Percentiles rank a stretch among this genome's conserved stretches.
phyloP scores from a whole-genome alignment of 1,140 invertebrate species.

The Pinna nobilis region DNA sequence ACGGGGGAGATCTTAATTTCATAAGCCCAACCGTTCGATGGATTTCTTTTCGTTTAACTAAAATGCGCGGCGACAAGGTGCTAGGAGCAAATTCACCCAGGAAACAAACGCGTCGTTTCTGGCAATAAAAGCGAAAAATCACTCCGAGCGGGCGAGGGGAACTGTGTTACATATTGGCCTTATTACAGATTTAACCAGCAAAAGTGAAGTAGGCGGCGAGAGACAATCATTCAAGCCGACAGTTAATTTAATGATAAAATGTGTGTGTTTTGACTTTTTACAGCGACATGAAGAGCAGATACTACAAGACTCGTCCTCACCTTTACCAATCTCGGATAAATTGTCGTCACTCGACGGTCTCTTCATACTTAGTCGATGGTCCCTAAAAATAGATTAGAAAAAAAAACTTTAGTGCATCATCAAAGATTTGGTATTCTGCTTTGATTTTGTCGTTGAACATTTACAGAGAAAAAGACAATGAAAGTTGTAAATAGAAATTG shows the following conservation, averaged over 20 bases:
- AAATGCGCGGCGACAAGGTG: conserved; percentile 51
- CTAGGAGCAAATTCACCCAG: conserved; percentile 60
- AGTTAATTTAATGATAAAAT: conserved; percentile 34
- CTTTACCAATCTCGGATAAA: conserved; percentile 56
- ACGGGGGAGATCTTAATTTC: conserved; percentile 57
- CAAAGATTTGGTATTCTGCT: neutral
- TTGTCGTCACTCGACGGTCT: conserved; percentile 52
- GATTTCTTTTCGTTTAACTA: conserved; percentile 50
- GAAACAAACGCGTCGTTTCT: conserved; percentile 52
- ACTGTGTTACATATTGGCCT: conserved; percentile 42
- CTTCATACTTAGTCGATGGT: conserved; percentile 59
- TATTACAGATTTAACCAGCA: conserved; percentile 33
- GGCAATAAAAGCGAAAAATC: conserved; percentile 56
- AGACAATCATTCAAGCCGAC: conserved; percentile 47
- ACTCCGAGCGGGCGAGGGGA: conserved; percentile 36
- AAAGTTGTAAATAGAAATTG: too few relatives aligned
- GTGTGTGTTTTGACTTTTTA: conserved; percentile 30
- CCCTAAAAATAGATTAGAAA: conserved; percentile 46
- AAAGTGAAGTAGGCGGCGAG: conserved; percentile 40
- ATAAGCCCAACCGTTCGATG: conserved; percentile 50
- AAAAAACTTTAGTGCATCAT: neutral
- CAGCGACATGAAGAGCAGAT: too few relatives aligned
- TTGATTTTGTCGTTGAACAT: neutral
- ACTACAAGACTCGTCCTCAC: conserved; percentile 42
- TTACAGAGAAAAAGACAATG: neutral